A percentile compares a stretch with the other conserved stretches of the same genome.
These are phyloP conservation scores for Dynastes maya DNA, from an alignment of 2,888 invertebrate genomes.

Conservation along the genomic window DNA sequence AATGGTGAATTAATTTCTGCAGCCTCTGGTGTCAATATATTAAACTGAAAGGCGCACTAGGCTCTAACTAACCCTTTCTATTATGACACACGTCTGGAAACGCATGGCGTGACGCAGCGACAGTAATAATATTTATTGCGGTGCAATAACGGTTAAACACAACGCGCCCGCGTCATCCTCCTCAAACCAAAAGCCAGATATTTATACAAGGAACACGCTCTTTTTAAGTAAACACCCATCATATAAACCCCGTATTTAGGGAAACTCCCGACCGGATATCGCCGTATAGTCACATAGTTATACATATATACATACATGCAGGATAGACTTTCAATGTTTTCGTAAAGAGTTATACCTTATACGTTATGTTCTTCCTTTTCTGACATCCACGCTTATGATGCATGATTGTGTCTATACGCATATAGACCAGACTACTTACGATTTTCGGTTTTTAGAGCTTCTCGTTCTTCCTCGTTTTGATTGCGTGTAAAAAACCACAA, in stretches of 20 bases:
- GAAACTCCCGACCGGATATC: conserved; percentile 49
- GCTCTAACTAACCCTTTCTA: conserved; percentile 13
- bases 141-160: conserved; percentile 65
- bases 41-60: no score
- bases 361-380: not conserved
- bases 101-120: not conserved
- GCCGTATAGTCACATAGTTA: not conserved
- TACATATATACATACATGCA: not conserved
- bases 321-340: conserved; percentile 22
- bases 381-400: not conserved
- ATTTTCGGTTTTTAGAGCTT: not conserved
- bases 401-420: not conserved
- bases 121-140: conserved; percentile 62
- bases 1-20: no score
- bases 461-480: not conserved
- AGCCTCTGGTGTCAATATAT: no score
- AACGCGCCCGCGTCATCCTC: conserved; percentile 61
- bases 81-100: not conserved
- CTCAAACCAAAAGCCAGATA: conserved; percentile 63
- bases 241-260: conserved; percentile 49
- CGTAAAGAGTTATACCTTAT: not conserved
- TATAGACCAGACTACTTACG: conserved; percentile 9
- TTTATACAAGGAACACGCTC: conserved; percentile 65
- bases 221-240: conserved; percentile 62
- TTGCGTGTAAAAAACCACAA: conserved; percentile 26